These are phyloP conservation scores for Eurois occulta DNA, from an alignment of 2,888 invertebrate species.

Conservation along the genomic window DNA sequence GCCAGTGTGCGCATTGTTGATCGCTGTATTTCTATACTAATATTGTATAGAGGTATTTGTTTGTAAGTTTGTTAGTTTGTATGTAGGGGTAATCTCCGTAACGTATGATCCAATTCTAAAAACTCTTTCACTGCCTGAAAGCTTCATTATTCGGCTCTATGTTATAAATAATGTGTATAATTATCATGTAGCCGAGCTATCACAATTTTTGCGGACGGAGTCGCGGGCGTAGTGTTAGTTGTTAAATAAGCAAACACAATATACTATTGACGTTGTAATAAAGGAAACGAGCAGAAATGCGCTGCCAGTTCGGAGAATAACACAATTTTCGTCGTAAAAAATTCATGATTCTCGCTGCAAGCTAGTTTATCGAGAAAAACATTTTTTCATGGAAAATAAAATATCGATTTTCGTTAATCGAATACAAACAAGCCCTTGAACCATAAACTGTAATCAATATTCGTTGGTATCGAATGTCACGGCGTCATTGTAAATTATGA, in stretches of 20 bases:
- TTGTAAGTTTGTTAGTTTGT: no score
- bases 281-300: background rate
- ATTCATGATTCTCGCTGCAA: background rate
- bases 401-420: conserved; percentile 10
- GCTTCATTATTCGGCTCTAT: no score
- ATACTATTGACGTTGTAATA: background rate
- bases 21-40: background rate
- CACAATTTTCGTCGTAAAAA: background rate
- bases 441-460: conserved; percentile 32
- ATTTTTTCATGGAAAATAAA: conserved; percentile 17
- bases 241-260: background rate
- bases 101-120: no score
- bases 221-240: no score
- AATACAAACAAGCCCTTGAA: conserved; percentile 30
- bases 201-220: no score
- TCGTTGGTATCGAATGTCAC: conserved; percentile 13
- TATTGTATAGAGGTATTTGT: no score
- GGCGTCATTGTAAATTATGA: conserved; percentile 22
- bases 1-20: background rate
- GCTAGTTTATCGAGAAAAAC: background rate
- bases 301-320: background rate
- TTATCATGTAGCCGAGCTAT: no score
- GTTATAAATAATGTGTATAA: no score
- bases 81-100: no score
- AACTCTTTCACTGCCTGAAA: no score